Evolutionary conservation across 2,113 vertebrate genomes (phyloP).

Genomic region (Phylloscopus trochiloides): DNA sequence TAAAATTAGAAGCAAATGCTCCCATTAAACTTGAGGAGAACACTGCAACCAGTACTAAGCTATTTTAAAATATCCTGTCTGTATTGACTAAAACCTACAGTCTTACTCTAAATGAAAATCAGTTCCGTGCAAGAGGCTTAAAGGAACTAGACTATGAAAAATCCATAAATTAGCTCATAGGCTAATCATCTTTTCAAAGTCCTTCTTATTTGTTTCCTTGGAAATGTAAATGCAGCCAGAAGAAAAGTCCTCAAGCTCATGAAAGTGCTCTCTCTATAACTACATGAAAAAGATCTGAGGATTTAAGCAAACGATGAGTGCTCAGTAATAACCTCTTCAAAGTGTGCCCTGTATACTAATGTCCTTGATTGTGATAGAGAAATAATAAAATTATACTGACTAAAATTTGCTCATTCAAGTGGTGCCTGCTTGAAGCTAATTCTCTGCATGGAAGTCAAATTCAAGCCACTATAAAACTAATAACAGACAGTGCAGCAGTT

Average conservation of each 20-base stretch:
- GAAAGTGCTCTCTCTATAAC: conserved; percentile 14
- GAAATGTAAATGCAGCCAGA: conserved; percentile 41
- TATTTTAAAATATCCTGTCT: conserved; percentile 18
- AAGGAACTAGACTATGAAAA: conserved; percentile 49
- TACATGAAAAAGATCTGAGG: conserved; percentile 23
- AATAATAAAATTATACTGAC: conserved; percentile 31
- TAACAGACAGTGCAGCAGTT: not conserved
- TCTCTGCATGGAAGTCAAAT: not conserved
- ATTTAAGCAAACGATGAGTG: conserved; percentile 11
- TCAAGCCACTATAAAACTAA: not conserved
- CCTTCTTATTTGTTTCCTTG: conserved; percentile 48
- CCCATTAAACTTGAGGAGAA: not conserved
- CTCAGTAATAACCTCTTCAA: conserved; percentile 51
- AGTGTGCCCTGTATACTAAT: conserved; percentile 17
- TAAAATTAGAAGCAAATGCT: conserved; percentile 18
- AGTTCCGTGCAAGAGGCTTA: not conserved
- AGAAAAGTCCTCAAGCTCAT: conserved; percentile 27
- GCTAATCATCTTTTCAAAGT: conserved; percentile 50
- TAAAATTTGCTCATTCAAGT: not conserved
- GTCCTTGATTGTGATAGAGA: conserved; percentile 11
- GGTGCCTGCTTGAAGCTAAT: not conserved
- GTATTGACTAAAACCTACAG: not conserved
- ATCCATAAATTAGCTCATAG: conserved; percentile 44
- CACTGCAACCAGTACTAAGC: not conserved
- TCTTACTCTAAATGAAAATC: not conserved